phyloP scores from a whole-genome alignment of 2,113 vertebrate species.

The Sphyrna mokarran region DNA sequence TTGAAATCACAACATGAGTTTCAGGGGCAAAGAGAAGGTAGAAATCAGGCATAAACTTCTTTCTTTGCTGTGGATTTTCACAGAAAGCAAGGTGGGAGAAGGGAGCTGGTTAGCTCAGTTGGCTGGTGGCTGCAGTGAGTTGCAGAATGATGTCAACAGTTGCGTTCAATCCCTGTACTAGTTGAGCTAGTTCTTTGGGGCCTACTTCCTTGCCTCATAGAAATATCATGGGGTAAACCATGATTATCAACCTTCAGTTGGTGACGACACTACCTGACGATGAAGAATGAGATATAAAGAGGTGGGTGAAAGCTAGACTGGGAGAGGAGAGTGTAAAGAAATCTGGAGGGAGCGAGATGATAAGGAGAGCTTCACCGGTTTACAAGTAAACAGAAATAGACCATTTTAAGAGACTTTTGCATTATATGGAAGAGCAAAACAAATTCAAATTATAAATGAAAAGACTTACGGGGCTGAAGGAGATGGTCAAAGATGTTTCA shows the following conservation, averaged over 20 bases:
- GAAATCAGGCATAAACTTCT: background rate
- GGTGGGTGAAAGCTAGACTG: background rate
- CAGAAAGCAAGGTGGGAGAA: background rate
- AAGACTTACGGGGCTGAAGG: background rate
- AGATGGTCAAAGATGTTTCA: background rate
- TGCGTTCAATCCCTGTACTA: background rate
- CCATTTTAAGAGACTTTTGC: background rate
- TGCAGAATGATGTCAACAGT: background rate
- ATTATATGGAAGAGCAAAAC: background rate
- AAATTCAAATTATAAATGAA: background rate
- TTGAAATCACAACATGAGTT: background rate
- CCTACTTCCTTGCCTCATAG: background rate
- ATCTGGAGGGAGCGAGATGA: background rate
- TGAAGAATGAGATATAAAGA: background rate
- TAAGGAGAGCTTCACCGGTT: background rate
- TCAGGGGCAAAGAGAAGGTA: background rate
- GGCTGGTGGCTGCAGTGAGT: background rate
- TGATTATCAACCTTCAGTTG: background rate
- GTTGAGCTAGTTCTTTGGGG: background rate
- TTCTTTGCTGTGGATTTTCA: background rate
- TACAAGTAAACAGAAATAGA: background rate
- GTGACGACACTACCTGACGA: background rate
- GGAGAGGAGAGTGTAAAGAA: background rate
- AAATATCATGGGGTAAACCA: background rate
- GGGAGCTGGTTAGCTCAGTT: background rate